These are phyloP conservation scores for Abramis brama DNA, from an alignment of 2,113 vertebrate species.

Conservation along the genomic window DNA sequence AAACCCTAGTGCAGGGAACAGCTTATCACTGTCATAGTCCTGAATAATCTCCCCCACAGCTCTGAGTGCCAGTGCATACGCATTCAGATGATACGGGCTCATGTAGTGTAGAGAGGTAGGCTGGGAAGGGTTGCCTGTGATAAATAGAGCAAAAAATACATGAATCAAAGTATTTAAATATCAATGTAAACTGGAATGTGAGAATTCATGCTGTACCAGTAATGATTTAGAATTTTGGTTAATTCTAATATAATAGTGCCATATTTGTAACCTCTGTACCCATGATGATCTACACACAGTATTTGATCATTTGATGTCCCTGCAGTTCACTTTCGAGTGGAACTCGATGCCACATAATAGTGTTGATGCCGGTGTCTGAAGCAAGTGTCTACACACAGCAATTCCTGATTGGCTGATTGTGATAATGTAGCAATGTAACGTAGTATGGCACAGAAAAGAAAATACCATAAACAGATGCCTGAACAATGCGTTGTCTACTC, in stretches of 20 bases:
- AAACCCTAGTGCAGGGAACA: conserved; percentile 97
- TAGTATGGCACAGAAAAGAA: too few species aligned
- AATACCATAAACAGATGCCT: too few species aligned
- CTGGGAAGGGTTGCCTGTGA: conserved; percentile 91
- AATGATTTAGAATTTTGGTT: neutral
- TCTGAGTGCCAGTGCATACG: conserved; percentile 94
- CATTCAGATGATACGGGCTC: conserved; percentile 97
- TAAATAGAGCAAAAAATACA: conserved; percentile 15
- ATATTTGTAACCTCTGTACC: neutral
- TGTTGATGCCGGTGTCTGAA: too few species aligned
- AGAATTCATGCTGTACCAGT: neutral
- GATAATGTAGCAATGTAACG: too few species aligned
- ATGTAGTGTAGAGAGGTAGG: conserved; percentile 97
- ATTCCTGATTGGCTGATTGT: too few species aligned
- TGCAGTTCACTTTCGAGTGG: too few species aligned
- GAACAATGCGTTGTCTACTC: too few species aligned
- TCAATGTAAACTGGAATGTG: neutral
- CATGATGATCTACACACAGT: neutral
- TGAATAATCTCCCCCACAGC: conserved; percentile 97
- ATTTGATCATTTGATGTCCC: neutral
- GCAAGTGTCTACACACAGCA: too few species aligned
- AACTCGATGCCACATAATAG: too few species aligned
- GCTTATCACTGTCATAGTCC: conserved; percentile 97
- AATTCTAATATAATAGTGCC: neutral
- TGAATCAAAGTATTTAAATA: conserved; percentile 23